These are phyloP conservation scores for Clupea harengus DNA, from an alignment of 2,113 vertebrate genomes.

Conservation along the genomic window DNA sequence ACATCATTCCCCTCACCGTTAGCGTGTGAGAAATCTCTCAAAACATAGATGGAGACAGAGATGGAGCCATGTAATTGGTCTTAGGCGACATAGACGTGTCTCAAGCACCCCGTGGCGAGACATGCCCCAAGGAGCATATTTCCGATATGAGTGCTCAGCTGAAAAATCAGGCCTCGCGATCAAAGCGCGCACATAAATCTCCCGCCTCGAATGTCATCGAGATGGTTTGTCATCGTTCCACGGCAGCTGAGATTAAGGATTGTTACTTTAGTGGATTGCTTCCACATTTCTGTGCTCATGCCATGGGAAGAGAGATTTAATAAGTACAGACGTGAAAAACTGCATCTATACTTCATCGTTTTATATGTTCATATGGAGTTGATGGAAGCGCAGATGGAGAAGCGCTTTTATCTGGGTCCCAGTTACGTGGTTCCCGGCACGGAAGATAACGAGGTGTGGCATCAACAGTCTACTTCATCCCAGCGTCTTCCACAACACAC, in stretches of 20 bases:
- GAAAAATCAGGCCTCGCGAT: not conserved
- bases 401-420: constrained; percentile 13
- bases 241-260: not conserved
- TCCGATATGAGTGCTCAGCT: not conserved
- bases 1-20: not conserved
- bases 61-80: not conserved
- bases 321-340: not conserved
- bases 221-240: not conserved
- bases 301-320: not conserved
- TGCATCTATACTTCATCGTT: no score
- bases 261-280: not conserved
- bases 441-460: constrained; percentile 51
- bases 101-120: not conserved
- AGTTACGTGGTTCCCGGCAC: constrained; percentile 52
- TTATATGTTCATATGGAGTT: constrained; percentile 37
- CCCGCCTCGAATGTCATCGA: not conserved
- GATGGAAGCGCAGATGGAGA: constrained; percentile 53
- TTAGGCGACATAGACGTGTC: not conserved
- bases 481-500: constrained; percentile 39
- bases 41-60: not conserved
- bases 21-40: not conserved
- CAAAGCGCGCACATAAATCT: not conserved
- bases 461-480: constrained; percentile 51
- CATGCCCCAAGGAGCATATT: not conserved
- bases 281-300: not conserved